A percentile compares a stretch with the other conserved stretches of the same genome.
phyloP scores from a whole-genome alignment of 1,140 invertebrate genomes.

The Heliconius hewitsoni region DNA sequence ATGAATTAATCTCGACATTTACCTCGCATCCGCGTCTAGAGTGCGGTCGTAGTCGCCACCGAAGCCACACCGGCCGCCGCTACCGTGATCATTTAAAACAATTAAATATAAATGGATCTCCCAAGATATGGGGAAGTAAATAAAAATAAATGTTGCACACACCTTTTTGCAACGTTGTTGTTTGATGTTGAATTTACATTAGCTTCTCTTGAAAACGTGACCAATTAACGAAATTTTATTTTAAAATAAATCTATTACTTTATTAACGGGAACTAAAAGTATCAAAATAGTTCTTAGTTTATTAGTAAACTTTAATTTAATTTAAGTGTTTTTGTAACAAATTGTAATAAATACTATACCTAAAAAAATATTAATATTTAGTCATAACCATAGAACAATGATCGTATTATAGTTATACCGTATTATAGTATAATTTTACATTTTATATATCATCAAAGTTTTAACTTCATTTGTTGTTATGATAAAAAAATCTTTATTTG shows the following conservation, averaged over 20 bases:
- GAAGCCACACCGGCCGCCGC: too few species aligned
- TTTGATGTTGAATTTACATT: not conserved
- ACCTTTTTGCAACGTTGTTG: not conserved
- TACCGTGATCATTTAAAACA: not conserved
- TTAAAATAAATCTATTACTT: not conserved
- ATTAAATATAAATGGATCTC: not conserved
- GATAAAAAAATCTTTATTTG: too few species aligned
- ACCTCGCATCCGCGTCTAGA: constrained; percentile 14
- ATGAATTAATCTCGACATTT: constrained; percentile 20
- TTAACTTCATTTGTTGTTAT: not conserved
- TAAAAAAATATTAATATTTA: not conserved
- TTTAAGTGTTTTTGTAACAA: not conserved
- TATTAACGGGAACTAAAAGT: not conserved
- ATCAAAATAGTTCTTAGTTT: not conserved
- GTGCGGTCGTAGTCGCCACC: not conserved
- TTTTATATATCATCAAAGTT: not conserved
- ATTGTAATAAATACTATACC: not conserved
- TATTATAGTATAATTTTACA: not conserved
- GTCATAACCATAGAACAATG: not conserved
- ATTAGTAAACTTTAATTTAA: not conserved
- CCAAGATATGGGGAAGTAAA: not conserved
- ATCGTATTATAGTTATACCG: not conserved
- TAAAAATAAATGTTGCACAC: not conserved
- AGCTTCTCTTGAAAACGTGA: not conserved
- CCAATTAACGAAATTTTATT: not conserved